Conservation (phyloP, 1,140 invertebrate species). For the Drosophila ananassae region DNA sequence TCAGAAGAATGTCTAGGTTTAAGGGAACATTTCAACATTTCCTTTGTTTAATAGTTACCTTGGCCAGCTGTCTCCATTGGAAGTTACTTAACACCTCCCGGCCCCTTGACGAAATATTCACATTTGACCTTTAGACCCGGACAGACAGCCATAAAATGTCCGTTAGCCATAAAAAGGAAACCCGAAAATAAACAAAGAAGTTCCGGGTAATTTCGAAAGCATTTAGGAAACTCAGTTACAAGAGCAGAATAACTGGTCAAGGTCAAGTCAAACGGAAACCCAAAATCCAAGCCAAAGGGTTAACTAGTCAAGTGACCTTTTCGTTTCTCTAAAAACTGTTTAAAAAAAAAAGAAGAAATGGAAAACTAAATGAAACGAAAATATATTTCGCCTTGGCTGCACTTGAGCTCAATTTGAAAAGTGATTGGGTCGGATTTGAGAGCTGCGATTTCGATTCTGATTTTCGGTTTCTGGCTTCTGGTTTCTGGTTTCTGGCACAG, state of each 20-base stretch:
- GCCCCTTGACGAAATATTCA: slow-evolving; percentile 23
- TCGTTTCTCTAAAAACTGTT: slow-evolving; percentile 50
- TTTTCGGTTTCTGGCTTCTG: slow-evolving; percentile 13
- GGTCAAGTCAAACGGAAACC: slow-evolving; percentile 46
- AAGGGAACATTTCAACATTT: background rate
- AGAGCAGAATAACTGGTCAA: slow-evolving; percentile 43
- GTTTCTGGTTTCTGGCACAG: slow-evolving; percentile 38
- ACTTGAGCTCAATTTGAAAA: slow-evolving; percentile 78
- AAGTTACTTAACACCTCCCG: slow-evolving; percentile 56
- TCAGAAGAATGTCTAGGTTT: background rate
- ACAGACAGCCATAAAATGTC: slow-evolving; percentile 36
- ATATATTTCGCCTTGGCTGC: slow-evolving; percentile 58
- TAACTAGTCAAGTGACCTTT: slow-evolving; percentile 68
- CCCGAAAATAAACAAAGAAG: slow-evolving; percentile 44
- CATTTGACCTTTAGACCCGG: slow-evolving; percentile 39
- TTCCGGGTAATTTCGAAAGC: slow-evolving; percentile 44
- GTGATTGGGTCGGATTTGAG: slow-evolving; percentile 23
- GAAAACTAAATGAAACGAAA: slow-evolving; percentile 14
- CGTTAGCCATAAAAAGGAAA: slow-evolving; percentile 35
- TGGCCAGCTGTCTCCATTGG: slow-evolving; percentile 44
- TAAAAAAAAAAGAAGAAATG: slow-evolving; percentile 23
- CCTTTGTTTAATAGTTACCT: background rate
- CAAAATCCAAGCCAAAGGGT: slow-evolving; percentile 53
- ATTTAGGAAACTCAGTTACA: slow-evolving; percentile 42
- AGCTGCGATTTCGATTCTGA: slow-evolving; percentile 12